Evolutionary conservation across 2,888 invertebrate genomes (phyloP).

Genomic region (Sesia apiformis): DNA sequence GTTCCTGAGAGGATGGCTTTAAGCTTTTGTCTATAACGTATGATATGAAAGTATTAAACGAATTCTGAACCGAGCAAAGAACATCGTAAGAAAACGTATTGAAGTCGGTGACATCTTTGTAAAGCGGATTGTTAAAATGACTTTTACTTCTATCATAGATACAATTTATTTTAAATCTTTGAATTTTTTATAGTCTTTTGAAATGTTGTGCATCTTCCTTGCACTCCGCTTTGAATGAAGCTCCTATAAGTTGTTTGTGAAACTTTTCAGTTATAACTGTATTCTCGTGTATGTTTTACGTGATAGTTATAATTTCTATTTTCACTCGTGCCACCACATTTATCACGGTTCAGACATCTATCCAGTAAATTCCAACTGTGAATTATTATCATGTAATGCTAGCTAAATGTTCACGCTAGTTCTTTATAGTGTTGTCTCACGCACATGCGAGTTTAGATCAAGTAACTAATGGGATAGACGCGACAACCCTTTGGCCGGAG

Average conservation of each 20-base stretch:
- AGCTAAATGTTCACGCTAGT: conserved; percentile 58
- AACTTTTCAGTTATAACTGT: too few species aligned
- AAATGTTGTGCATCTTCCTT: too few species aligned
- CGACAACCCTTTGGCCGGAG: too few species aligned
- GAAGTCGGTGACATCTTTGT: background rate
- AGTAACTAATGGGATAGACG: background rate
- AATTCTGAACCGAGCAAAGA: background rate
- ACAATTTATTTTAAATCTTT: too few species aligned
- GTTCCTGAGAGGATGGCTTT: background rate
- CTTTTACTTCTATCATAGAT: too few species aligned
- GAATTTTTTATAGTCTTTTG: too few species aligned
- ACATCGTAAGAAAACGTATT: background rate
- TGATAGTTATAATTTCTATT: background rate
- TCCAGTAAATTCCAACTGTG: conserved; percentile 44
- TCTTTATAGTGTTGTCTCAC: conserved; percentile 56
- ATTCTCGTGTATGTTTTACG: background rate
- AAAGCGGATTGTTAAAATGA: background rate
- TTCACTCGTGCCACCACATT: conserved; percentile 27
- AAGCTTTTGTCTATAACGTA: background rate
- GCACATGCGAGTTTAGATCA: conserved; percentile 24
- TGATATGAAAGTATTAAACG: background rate
- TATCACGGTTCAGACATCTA: conserved; percentile 51
- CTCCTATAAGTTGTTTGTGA: too few species aligned
- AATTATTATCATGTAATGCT: conserved; percentile 53
- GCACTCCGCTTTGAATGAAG: too few species aligned